Percentiles rank a stretch among this genome's conserved stretches.
phyloP scores from a whole-genome alignment of 2,888 invertebrate species.

The Alloscopus bannaensis region DNA sequence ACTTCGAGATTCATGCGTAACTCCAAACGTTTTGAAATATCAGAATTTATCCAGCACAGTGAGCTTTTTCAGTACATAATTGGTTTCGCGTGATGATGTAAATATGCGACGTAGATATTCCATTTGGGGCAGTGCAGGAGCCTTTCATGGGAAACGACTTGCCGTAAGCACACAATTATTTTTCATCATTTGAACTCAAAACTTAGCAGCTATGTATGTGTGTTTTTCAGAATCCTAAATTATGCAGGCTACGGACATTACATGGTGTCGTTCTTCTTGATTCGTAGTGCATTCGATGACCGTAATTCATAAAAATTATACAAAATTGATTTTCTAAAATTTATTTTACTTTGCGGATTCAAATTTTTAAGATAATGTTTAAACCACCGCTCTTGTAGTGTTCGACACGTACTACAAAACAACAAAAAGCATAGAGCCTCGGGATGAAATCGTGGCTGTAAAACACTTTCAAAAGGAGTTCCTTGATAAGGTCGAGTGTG shows the following conservation, averaged over 20 bases:
- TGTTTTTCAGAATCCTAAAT: slow-evolving; percentile 46
- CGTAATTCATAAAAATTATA: no score
- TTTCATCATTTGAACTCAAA: not conserved
- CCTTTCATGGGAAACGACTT: slow-evolving; percentile 60
- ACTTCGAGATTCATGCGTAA: slow-evolving; percentile 24
- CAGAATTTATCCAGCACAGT: not conserved
- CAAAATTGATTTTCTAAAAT: no score
- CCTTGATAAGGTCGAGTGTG: slow-evolving; percentile 24
- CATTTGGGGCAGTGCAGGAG: slow-evolving; percentile 48
- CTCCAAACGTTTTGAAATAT: not conserved
- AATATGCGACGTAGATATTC: slow-evolving; percentile 32
- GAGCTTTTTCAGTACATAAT: not conserved
- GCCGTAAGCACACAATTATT: slow-evolving; percentile 44
- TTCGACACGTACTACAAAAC: slow-evolving; percentile 14
- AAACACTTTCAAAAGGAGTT: slow-evolving; percentile 29
- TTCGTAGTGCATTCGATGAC: slow-evolving; percentile 36
- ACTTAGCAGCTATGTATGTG: not conserved
- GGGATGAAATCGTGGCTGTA: not conserved
- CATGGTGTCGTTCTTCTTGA: slow-evolving; percentile 31
- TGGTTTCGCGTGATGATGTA: not conserved
- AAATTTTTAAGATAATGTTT: no score
- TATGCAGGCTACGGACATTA: slow-evolving; percentile 60
- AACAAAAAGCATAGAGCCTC: slow-evolving; percentile 16
- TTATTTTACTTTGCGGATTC: no score
- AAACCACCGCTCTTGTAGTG: no score